Percentiles rank a stretch among this genome's conserved stretches.
Evolutionary conservation across 92 coral and sea anemone genomes (phyloP).

Genomic region (Scolanthus callimorphus): DNA sequence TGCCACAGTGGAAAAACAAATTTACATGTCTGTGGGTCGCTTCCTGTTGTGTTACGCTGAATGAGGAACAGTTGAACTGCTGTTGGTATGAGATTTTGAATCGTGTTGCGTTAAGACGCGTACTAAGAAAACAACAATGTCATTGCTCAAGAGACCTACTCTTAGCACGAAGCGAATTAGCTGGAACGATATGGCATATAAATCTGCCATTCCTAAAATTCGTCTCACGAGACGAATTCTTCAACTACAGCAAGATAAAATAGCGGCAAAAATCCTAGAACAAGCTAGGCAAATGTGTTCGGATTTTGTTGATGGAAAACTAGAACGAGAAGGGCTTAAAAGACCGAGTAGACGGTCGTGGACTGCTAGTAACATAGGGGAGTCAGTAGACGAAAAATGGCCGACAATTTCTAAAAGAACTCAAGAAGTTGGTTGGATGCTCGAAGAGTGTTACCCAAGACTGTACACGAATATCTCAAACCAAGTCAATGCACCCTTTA

Average conservation of each 20-base stretch:
- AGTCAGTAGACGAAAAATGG: conserved; percentile 31
- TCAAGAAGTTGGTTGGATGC: conserved; percentile 75
- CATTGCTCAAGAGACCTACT: conserved; percentile 61
- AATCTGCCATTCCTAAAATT: conserved; percentile 51
- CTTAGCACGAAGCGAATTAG: conserved; percentile 54
- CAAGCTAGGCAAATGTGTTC: conserved; percentile 72
- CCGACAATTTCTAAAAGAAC: conserved; percentile 58
- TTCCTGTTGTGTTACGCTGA: no score
- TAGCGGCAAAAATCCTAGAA: conserved; percentile 65
- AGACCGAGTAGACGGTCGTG: conserved; percentile 21
- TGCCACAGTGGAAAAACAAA: no score
- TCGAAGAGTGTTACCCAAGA: conserved; percentile 74
- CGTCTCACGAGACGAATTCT: conserved; percentile 74
- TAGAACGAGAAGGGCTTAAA: conserved; percentile 73
- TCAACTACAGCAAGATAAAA: conserved; percentile 70
- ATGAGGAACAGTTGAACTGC: no score
- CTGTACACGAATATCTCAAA: conserved; percentile 71
- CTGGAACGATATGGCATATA: conserved; percentile 85
- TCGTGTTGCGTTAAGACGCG: no score
- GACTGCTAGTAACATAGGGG: conserved; percentile 1
- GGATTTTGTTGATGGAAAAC: conserved; percentile 66
- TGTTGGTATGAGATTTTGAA: no score
- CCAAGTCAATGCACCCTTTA: conserved; percentile 61
- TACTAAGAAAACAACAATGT: conserved; percentile 26
- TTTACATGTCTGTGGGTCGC: no score